Base-by-base conservation (phyloP, 1,140 invertebrate genomes). In the Panagrolaimus sp. region DNA sequence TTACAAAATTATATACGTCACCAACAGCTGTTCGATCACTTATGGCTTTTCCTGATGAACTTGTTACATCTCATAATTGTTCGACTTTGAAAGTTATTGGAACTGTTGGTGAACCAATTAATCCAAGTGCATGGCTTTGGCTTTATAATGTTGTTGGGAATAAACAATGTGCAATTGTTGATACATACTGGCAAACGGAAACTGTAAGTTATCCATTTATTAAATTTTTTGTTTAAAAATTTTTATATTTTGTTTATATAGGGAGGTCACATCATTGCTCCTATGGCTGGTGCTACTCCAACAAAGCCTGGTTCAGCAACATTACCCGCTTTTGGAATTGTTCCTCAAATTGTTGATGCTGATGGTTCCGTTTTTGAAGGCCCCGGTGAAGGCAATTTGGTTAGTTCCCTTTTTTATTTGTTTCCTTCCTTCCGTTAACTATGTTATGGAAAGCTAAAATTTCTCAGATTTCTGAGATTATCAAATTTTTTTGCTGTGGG, bases 161-260 rank as follows among this genome's bases (percentile, higher is more conserved):
- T 38, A 31, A 57, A 13, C 65, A 65, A 13, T 75, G 74, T 47
- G 91, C 92, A 61, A 92, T 98, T 80, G 91, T 92, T 0, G 96
- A 99, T 79, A 99, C 96, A 1, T 99, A 95, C 84, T 98, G 95
- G 94, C 95, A 98, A 85, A 98, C 96, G 0, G 95, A 98, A 87
- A 98, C 95, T 25, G 85, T 85, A 53, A 85, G 86, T 42, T 85
- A 87, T 85, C 91, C 97, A 1, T 38, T 38, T 38, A 4, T 38
- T 31, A 64, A 4, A 14, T 9, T 38, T 38, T 25, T 11, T 27
- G n/a, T 38, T 25, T 42, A 44, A n/a, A n/a, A n/a, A n/a, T n/a
- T n/a, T n/a, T 38, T 43, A 23, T 67, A 13, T 68, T 31, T 42
- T 63, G 67, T 5, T 76, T 77, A 11, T n/a, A n/a, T 69, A 85